Base-by-base conservation (phyloP, 1,140 invertebrate genomes). In the Aphis gossypii region DNA sequence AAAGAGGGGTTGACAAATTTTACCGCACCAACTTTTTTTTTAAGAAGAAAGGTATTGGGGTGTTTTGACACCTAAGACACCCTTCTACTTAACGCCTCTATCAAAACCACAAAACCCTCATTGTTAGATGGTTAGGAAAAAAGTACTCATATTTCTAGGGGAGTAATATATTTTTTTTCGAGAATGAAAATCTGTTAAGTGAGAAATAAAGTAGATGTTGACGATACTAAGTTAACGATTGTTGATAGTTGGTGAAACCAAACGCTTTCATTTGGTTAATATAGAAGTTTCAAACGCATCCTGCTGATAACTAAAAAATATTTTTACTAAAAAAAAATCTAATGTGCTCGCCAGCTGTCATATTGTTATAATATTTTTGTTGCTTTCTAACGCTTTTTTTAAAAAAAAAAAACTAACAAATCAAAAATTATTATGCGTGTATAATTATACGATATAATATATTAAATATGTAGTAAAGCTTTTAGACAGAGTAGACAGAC, bases 1-100 rank as follows among this genome's bases (percentile, higher is more conserved):
- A 83, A 84, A 54, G 48, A 93, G 92, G 82, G 92, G 46, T 84
- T 86, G 92, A 83, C 92, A 56, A 44, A 90, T 90, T 89, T 90
- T 44, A 44, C 89, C 87, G 41, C 87, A 56, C 21, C 38, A n/a
- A 68, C 89, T 68, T 90, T 90, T 87, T 87, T 88, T 60, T 56
- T 11, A 21, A 51, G 48, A 56, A 86, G 82, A 90, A 56, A 93
- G 92, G 92, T 93, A 38, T 86, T 68, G 92, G 92, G 82, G 82
- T 93, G 92, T 93, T 93, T 93, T 93, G 92, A 93, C 92, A 93
- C 92, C 92, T 86, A 93, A 93, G 92, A 93, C 76, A 41, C 82
- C 82, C 92, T 86, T 93, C 48, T 51, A 68, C 82, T 93, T 93
- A 54, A 84, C 82, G 82, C 92, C 82, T 93, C 76, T 83, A 83